These are phyloP conservation scores for Hypotaenidia philippensis DNA, from an alignment of 2,797 vertebrate genomes.

Conservation along the genomic window DNA sequence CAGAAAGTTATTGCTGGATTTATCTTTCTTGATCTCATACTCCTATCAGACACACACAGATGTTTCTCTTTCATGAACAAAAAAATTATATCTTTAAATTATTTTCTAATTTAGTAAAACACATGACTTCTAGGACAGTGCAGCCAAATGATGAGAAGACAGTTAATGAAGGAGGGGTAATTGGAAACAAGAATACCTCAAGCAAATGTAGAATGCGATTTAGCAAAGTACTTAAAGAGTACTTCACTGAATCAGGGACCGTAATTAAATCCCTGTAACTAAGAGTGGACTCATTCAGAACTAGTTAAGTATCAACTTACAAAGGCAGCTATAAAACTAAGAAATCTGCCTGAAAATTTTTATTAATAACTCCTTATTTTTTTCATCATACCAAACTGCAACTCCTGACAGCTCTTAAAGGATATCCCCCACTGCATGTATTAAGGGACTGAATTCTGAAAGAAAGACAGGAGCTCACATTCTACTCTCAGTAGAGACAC, in stretches of 20 bases:
- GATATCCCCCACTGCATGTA: background rate
- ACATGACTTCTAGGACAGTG: background rate
- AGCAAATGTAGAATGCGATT: background rate
- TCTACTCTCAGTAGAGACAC: background rate
- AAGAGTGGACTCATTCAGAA: background rate
- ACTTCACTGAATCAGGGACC: background rate
- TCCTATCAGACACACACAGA: background rate
- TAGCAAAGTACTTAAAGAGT: background rate
- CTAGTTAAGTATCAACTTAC: background rate
- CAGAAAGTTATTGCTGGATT: background rate
- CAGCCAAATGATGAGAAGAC: background rate
- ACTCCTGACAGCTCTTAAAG: background rate
- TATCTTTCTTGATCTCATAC: background rate
- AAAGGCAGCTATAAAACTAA: background rate
- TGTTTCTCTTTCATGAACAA: background rate
- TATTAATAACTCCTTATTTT: background rate
- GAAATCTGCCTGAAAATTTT: background rate
- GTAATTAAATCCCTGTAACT: background rate
- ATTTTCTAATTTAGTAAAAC: background rate
- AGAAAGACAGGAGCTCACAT: background rate
- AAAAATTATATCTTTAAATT: background rate
- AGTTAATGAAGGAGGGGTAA: background rate
- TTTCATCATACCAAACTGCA: background rate
- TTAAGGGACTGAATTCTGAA: background rate
- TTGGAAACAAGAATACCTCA: background rate